A percentile compares a stretch with the other conserved stretches of the same genome.
phyloP scores from a whole-genome alignment of 2,797 vertebrate genomes.

The Enteromius unitaeniatus region DNA sequence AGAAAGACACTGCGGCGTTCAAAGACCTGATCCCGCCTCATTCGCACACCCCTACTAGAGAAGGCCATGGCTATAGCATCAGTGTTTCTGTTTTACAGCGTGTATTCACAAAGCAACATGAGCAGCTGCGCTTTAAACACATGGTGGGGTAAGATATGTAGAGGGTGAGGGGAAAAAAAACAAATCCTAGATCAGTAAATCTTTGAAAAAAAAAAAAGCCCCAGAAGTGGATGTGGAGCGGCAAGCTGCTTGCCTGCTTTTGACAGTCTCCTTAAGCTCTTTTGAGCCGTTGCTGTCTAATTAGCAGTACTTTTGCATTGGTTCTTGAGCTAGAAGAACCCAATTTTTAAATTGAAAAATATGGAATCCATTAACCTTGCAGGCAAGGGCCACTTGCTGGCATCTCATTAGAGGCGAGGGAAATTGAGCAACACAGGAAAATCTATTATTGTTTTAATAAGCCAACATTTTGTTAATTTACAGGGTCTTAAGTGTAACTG shows the following conservation, averaged over 20 bases:
- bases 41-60: constrained; percentile 3
- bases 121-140: constrained; percentile 37
- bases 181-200: constrained; percentile 19
- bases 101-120: constrained; percentile 27
- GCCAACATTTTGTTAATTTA: constrained; percentile 82
- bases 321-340: constrained; percentile 51
- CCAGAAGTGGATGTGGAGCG: constrained; percentile 18
- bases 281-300: constrained; percentile 53
- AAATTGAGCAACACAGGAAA: constrained; percentile 77
- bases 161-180: constrained; percentile 13
- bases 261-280: constrained; percentile 30
- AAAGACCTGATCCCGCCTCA: constrained; percentile 46
- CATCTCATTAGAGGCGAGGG: constrained; percentile 87
- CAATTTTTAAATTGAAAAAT: constrained; percentile 75
- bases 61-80: constrained; percentile 1
- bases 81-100: constrained; percentile 12
- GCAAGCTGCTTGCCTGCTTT: constrained; percentile 33
- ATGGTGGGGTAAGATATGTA: not conserved
- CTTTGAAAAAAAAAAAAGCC: not conserved
- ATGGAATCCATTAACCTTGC: constrained; percentile 88
- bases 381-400: constrained; percentile 86
- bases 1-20: constrained; percentile 46
- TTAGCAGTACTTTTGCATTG: constrained; percentile 58
- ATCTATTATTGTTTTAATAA: constrained; percentile 89
- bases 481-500: constrained; percentile 81